Conservation (phyloP, 2,797 vertebrate species). For the Micromesistius poutassou region DNA sequence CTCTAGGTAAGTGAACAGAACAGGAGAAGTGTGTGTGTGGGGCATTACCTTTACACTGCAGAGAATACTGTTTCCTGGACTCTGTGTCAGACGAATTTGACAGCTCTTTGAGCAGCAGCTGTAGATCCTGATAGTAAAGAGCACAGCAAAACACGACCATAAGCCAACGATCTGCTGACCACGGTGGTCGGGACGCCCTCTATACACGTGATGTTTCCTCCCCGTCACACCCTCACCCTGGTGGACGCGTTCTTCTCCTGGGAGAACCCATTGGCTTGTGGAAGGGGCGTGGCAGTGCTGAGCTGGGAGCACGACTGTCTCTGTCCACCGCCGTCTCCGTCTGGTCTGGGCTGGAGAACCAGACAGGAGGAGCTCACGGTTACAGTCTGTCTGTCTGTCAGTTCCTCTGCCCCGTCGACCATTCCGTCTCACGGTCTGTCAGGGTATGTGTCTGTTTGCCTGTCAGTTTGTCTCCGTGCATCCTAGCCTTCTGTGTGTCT, state of each 20-base stretch:
- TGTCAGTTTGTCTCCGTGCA: background rate
- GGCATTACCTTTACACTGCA: constrained; percentile 83
- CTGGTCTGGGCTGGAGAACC: constrained; percentile 84
- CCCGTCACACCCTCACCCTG: constrained; percentile 72
- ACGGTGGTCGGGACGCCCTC: no score
- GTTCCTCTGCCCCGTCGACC: constrained; percentile 18
- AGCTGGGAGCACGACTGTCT: constrained; percentile 55
- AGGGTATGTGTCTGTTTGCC: background rate
- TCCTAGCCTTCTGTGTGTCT: background rate
- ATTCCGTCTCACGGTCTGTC: no score
- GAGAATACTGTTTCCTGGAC: constrained; percentile 80
- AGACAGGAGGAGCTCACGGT: background rate
- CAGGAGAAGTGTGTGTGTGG: background rate
- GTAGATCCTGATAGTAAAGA: constrained; percentile 70
- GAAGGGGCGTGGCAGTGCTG: constrained; percentile 67
- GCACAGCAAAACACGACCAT: constrained; percentile 20
- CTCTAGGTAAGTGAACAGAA: background rate
- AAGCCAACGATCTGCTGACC: no score
- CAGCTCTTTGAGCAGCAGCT: constrained; percentile 81
- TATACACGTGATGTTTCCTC: no score
- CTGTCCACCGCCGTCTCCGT: constrained; percentile 65
- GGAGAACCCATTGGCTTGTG: constrained; percentile 68
- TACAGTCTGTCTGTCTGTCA: constrained; percentile 38
- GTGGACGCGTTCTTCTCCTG: constrained; percentile 79
- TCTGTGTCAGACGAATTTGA: constrained; percentile 75